Base-by-base conservation (phyloP, 2,797 vertebrate genomes). In the Limosa lapponica region DNA sequence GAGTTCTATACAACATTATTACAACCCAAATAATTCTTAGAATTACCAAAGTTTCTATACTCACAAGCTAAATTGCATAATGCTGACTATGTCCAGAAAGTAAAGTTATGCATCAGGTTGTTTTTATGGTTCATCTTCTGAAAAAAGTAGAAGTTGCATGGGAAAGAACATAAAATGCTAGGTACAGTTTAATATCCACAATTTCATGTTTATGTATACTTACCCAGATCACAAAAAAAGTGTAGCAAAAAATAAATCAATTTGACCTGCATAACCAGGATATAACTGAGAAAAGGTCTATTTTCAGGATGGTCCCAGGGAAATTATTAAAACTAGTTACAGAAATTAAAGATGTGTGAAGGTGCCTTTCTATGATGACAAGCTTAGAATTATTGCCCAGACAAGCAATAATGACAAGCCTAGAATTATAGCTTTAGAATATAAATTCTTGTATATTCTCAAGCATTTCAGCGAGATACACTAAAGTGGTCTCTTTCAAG, bases 291-390 rank as follows among this genome's bases (percentile, higher is more conserved):
- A 88, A 96, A 97, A 96, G 55, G 41, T 87, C 78, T 94, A 75
- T 92, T 96, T 96, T 90, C 92, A 93, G 66, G 70, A 91, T 91
- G 49, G 93, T 92, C 90, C 81, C 94, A 80, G 59, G 84, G 87
- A 97, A 97, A 96, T 97, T 92, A 97, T 93, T 96, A 96, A 91
- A 97, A 97, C 78, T 93, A 91, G 93, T 94, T 96, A 96, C 51
- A 94, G 86, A 96, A 98, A 96, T 95, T 96, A 97, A 96, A 95
- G 91, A 96, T 86, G 80, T 93, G 95, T 97, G 93, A 97, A 97
- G 95, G 94, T 97, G 95, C 62, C 96, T 96, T 97, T 93, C 93
- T 66, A 13, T 30, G 46, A 88, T 93, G 95, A 96, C 95, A 96
- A 93, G 91, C 34, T 77, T 82, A 91, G 75, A 96, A 95, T 95